Conservation (phyloP, 2,797 vertebrate genomes). For the Hippopotamyrus pictus region DNA sequence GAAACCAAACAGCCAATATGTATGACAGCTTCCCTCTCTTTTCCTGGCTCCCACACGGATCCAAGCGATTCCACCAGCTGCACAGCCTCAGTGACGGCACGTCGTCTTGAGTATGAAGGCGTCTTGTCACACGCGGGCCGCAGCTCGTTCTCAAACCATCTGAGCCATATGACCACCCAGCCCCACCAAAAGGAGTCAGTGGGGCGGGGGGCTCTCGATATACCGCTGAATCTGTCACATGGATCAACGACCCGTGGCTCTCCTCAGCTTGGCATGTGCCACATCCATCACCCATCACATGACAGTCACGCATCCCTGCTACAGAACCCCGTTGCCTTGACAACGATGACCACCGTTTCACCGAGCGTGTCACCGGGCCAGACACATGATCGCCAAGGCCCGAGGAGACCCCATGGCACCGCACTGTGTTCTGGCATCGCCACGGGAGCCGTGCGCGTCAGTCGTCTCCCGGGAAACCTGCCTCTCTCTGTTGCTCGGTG, state of each 20-base stretch:
- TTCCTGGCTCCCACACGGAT: neutral
- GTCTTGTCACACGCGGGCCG: neutral
- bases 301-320: constrained; percentile 29
- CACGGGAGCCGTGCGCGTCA: neutral
- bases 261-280: constrained; percentile 40
- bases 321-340: constrained; percentile 22
- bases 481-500: neutral
- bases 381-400: neutral
- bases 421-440: neutral
- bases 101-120: neutral
- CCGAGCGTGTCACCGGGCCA: neutral
- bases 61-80: neutral
- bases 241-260: constrained; percentile 36
- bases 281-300: constrained; percentile 39
- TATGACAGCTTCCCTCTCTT: neutral
- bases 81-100: neutral
- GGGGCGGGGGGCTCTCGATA: constrained; percentile 26
- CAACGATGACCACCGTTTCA: neutral
- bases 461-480: neutral
- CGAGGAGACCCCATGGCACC: neutral
- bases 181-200: constrained; percentile 40
- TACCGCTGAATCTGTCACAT: constrained; percentile 47
- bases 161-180: neutral
- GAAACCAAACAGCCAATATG: neutral
- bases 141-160: neutral